Evolutionary conservation across 92 coral and sea anemone species (phyloP).

Genomic region (Siderastrea radians): DNA sequence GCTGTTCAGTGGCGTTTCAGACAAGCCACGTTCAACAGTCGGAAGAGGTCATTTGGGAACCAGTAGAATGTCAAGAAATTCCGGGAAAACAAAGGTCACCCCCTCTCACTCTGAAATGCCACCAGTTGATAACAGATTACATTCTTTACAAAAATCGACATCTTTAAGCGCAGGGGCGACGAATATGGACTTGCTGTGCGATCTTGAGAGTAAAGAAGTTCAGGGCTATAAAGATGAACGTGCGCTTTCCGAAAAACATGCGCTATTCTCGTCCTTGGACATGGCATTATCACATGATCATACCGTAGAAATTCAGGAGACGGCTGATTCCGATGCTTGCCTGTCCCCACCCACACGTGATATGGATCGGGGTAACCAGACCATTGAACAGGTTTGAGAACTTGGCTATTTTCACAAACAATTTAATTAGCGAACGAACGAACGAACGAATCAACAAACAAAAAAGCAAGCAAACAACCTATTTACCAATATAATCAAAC

Average conservation of each 20-base stretch:
- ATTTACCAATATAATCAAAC: no score
- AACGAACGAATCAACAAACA: no score
- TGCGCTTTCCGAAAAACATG: background rate
- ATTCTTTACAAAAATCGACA: background rate
- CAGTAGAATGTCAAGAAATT: constrained; percentile 15
- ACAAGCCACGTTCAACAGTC: background rate
- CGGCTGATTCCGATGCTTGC: background rate
- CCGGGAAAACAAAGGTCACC: constrained; percentile 7
- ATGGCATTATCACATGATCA: background rate
- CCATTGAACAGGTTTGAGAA: constrained; percentile 14
- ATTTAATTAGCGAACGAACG: no score
- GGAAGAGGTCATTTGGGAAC: constrained; percentile 44
- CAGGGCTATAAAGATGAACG: background rate
- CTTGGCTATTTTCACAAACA: background rate
- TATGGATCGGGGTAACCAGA: background rate
- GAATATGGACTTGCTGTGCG: constrained; percentile 51
- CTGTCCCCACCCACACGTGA: background rate
- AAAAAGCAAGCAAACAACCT: no score
- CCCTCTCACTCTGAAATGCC: background rate
- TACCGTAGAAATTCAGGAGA: background rate
- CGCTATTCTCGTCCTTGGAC: background rate
- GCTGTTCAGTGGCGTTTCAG: constrained; percentile 82
- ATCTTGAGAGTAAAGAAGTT: constrained; percentile 26
- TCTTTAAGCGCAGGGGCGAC: background rate
- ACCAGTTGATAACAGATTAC: background rate